phyloP scores from a whole-genome alignment of 2,113 vertebrate species.

The Microcebus lehilahytsara region DNA sequence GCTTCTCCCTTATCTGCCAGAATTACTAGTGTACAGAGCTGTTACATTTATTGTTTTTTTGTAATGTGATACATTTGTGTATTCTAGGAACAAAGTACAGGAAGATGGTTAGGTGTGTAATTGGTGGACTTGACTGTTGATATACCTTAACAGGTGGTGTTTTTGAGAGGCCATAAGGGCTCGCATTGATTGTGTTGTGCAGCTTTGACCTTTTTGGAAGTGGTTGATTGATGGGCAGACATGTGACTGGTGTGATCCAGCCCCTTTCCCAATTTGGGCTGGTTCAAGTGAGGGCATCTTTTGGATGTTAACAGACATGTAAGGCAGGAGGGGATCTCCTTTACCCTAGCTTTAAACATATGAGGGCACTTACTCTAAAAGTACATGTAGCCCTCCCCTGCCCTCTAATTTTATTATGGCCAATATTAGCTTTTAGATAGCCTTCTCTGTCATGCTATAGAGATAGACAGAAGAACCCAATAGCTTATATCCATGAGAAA shows the following conservation, averaged over 20 bases:
- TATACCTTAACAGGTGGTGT: background rate
- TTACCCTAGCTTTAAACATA: constrained; percentile 21
- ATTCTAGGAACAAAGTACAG: background rate
- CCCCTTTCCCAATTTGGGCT: background rate
- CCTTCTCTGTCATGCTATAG: background rate
- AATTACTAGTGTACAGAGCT: background rate
- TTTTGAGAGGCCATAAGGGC: background rate
- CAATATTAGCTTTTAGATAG: background rate
- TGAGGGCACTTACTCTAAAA: background rate
- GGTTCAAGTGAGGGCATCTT: constrained; percentile 35
- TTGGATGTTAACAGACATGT: constrained; percentile 1
- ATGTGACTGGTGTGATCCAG: background rate
- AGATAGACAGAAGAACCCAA: background rate
- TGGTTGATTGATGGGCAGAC: background rate
- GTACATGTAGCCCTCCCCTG: background rate
- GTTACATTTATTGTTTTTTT: constrained; percentile 23
- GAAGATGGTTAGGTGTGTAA: background rate
- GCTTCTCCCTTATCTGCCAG: background rate
- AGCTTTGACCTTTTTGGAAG: background rate
- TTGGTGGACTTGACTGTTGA: background rate
- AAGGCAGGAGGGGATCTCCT: background rate
- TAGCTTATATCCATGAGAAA: background rate
- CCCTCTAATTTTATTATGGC: constrained; percentile 5
- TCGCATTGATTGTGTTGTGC: background rate
- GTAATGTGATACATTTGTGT: background rate